These are phyloP conservation scores for Myotis yumanensis DNA, from an alignment of 2,113 vertebrate species.

Conservation along the genomic window DNA sequence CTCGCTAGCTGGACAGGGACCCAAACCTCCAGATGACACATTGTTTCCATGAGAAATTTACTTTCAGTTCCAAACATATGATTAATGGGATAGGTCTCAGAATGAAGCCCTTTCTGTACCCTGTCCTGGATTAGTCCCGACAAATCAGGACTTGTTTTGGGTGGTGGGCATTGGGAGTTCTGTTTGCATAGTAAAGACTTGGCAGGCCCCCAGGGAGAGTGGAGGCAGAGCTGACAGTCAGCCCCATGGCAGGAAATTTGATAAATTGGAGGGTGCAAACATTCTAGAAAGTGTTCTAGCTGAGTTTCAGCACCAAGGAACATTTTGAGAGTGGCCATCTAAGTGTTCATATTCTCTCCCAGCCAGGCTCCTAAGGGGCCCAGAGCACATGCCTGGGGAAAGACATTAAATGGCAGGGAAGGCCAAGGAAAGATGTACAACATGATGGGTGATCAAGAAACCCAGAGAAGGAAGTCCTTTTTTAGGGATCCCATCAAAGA, in stretches of 20 bases:
- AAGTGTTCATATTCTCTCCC: not conserved
- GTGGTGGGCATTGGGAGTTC: not conserved
- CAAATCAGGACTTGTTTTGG: not conserved
- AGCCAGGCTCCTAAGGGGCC: not conserved
- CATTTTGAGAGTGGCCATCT: not conserved
- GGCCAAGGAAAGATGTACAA: not conserved
- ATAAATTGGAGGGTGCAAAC: not conserved
- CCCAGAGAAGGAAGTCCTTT: not conserved
- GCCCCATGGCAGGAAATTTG: not conserved
- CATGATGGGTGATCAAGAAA: not conserved
- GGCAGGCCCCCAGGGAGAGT: not conserved
- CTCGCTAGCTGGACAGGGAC: not conserved
- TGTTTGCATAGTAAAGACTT: slow-evolving; percentile 14
- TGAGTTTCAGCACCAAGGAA: not conserved
- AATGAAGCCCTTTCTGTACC: slow-evolving; percentile 21
- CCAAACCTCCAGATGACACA: not conserved
- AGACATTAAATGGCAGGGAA: not conserved
- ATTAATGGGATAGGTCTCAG: slow-evolving; percentile 42
- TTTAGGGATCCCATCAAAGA: not conserved
- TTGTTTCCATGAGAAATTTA: slow-evolving; percentile 31
- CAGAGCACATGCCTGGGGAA: not conserved
- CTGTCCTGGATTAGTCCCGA: not conserved
- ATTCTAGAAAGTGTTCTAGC: not conserved
- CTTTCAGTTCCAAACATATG: slow-evolving; percentile 14
- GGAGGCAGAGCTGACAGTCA: not conserved